Conservation (phyloP, 2,797 vertebrate genomes). For the Chelon auratus region DNA sequence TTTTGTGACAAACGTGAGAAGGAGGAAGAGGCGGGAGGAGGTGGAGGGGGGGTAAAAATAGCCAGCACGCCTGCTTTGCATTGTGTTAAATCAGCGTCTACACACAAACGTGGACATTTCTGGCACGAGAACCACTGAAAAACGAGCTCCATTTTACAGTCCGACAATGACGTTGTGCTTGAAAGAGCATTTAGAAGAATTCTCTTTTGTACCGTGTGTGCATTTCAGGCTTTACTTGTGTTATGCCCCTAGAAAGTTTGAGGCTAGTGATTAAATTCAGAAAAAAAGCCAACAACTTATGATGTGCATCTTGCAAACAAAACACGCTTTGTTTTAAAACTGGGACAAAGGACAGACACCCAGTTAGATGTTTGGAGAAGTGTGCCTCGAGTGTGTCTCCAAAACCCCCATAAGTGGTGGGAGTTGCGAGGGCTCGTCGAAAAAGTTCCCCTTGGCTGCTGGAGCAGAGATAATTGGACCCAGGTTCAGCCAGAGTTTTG, state of each 20-base stretch:
- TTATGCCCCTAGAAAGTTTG: conserved; percentile 10
- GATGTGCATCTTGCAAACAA: conserved; percentile 50
- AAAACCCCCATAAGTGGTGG: conserved; percentile 57
- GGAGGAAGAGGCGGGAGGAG: conserved; percentile 58
- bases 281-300: neutral
- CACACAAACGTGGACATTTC: conserved; percentile 45
- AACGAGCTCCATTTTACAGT: conserved; percentile 30
- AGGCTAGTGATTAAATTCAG: conserved; percentile 13
- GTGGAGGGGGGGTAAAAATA: conserved; percentile 62
- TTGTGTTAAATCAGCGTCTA: conserved; percentile 66
- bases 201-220: conserved; percentile 18
- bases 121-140: conserved; percentile 19
- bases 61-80: conserved; percentile 37
- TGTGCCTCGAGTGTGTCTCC: conserved; percentile 59
- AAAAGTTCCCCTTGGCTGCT: conserved; percentile 80
- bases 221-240: conserved; percentile 8
- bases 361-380: conserved; percentile 48
- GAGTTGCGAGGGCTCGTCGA: conserved; percentile 58
- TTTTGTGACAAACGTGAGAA: conserved; percentile 54
- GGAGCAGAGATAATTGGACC: conserved; percentile 82
- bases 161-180: conserved; percentile 39
- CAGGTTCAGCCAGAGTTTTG: conserved; percentile 77
- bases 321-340: conserved; percentile 53
- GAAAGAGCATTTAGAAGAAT: conserved; percentile 23
- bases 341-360: conserved; percentile 52